phyloP scores from a whole-genome alignment of 2,113 vertebrate species.

The Strix aluco region DNA sequence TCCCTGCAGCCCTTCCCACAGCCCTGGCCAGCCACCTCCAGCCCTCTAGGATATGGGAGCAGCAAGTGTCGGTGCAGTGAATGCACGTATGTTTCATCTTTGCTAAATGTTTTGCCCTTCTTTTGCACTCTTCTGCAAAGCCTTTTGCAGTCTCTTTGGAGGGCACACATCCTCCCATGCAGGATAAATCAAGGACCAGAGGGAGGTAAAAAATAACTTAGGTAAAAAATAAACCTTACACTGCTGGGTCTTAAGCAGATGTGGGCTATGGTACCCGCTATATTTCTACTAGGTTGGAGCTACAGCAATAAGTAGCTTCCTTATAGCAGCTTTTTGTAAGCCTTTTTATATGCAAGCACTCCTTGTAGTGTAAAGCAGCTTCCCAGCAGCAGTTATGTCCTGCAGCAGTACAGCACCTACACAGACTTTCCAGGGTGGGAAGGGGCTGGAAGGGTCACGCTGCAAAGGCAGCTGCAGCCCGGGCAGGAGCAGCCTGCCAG shows the following conservation, averaged over 20 bases:
- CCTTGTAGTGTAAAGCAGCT: neutral
- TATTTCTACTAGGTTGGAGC: neutral
- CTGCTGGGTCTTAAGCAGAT: neutral
- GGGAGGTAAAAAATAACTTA: constrained; percentile 26
- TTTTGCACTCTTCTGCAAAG: neutral
- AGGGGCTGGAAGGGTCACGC: neutral
- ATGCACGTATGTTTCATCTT: neutral
- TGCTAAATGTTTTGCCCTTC: neutral
- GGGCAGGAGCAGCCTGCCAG: neutral
- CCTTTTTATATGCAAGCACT: neutral
- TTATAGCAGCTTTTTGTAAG: constrained; percentile 4
- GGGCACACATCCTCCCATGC: neutral
- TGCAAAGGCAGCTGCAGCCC: neutral
- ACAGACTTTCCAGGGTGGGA: rapidly evolving
- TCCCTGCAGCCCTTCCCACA: neutral
- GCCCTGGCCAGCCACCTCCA: rapidly evolving
- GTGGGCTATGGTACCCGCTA: neutral
- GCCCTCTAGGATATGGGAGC: neutral
- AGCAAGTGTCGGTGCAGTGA: neutral
- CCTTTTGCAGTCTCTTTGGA: neutral
- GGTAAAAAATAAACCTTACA: constrained; percentile 17
- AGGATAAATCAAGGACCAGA: constrained; percentile 15
- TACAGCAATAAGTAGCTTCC: neutral
- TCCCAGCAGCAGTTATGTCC: neutral
- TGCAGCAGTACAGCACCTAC: neutral